A percentile compares a stretch with the other conserved stretches of the same genome.
Evolutionary conservation across 1,140 invertebrate genomes (phyloP).

Genomic region (Ooceraea biroi): DNA sequence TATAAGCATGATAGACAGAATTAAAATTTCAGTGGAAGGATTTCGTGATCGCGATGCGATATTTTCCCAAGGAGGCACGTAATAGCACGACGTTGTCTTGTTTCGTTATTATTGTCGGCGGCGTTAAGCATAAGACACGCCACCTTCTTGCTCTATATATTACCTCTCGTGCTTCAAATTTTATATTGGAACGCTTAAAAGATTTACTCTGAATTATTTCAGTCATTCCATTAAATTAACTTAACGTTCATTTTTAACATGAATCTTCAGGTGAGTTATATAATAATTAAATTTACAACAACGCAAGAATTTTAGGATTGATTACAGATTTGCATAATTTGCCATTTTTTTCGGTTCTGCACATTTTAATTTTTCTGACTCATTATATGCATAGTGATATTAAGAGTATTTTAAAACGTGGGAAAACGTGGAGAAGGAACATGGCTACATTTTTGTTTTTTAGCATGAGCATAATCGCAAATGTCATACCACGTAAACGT

Average conservation of each 20-base stretch:
- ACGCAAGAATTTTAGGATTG: not conserved
- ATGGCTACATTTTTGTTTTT: constrained; percentile 12
- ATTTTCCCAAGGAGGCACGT: constrained; percentile 68
- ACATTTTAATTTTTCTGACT: too few species aligned
- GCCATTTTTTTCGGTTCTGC: not conserved
- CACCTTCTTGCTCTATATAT: constrained; percentile 18
- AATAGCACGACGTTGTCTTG: constrained; percentile 60
- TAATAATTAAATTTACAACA: not conserved
- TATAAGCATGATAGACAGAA: constrained; percentile 47
- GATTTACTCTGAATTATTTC: constrained; percentile 42
- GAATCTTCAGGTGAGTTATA: not conserved
- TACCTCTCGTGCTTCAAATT: constrained; percentile 42
- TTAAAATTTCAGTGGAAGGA: constrained; percentile 69
- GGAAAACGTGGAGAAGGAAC: not conserved
- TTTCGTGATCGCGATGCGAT: constrained; percentile 59
- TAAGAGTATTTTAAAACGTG: too few species aligned
- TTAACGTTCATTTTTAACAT: constrained; percentile 12
- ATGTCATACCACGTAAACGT: not conserved
- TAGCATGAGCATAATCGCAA: not conserved
- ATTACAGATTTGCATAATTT: not conserved
- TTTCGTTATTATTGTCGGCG: constrained; percentile 68
- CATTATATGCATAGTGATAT: too few species aligned
- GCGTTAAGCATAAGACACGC: constrained; percentile 39
- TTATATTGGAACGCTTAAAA: constrained; percentile 54
- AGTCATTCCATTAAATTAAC: constrained; percentile 44